Percentiles rank a stretch among this genome's conserved stretches.
These are phyloP conservation scores for Tapirus indicus DNA, from an alignment of 2,797 vertebrate genomes.

Conservation along the genomic window DNA sequence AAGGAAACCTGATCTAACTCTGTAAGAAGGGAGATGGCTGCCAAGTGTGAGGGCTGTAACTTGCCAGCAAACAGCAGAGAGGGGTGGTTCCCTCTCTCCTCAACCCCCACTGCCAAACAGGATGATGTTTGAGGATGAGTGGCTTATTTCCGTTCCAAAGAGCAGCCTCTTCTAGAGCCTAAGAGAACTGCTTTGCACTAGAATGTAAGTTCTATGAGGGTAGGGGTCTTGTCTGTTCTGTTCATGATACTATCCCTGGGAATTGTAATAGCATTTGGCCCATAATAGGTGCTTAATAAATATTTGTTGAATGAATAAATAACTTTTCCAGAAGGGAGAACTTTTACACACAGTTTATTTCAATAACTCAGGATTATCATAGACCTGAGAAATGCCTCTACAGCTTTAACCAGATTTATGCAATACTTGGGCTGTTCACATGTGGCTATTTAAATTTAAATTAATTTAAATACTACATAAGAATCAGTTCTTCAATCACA, in stretches of 20 bases:
- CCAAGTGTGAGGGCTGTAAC: not conserved
- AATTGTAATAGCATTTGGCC: not conserved
- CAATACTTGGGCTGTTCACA: not conserved
- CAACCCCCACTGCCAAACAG: not conserved
- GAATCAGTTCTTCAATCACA: not conserved
- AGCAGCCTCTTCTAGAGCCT: not conserved
- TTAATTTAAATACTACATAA: not conserved
- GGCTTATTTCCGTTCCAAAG: not conserved
- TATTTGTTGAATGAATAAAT: not conserved
- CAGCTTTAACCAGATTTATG: not conserved
- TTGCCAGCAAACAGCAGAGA: not conserved
- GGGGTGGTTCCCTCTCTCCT: not conserved
- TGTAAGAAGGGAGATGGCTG: not conserved
- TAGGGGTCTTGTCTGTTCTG: not conserved
- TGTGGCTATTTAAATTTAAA: not conserved
- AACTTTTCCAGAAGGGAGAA: not conserved
- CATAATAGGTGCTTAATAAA: not conserved
- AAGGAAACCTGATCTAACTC: not conserved
- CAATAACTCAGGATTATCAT: not conserved
- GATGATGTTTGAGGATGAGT: not conserved
- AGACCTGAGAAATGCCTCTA: not conserved
- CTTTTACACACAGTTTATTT: not conserved
- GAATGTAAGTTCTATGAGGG: not conserved
- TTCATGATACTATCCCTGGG: not conserved
- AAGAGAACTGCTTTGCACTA: not conserved